A percentile compares a stretch with the other conserved stretches of the same genome.
Evolutionary conservation across 2,888 invertebrate species (phyloP).

Genomic region (Charanyca ferruginea): DNA sequence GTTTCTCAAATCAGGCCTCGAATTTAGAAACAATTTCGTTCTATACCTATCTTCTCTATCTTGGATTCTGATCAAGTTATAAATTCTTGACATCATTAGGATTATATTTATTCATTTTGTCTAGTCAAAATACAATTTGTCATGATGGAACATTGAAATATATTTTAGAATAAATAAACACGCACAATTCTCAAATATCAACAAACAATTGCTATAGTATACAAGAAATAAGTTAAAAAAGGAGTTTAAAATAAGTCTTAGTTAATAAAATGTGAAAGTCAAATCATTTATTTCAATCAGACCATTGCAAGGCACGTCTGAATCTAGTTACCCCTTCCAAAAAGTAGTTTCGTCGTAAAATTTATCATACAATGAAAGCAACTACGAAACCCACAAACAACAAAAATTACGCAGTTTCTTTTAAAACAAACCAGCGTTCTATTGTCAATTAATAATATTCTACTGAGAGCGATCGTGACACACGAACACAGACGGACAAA

Average conservation of each 20-base stretch:
- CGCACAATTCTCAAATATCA: background rate
- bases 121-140: constrained; percentile 24
- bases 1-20: constrained; percentile 22
- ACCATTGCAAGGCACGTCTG: too few species aligned
- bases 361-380: background rate
- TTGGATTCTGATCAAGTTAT: constrained; percentile 35
- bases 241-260: too few species aligned
- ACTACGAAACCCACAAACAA: background rate
- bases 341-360: too few species aligned
- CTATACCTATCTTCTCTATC: too few species aligned
- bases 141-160: constrained; percentile 3
- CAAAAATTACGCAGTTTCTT: constrained; percentile 31
- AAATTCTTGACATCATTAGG: constrained; percentile 40
- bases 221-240: too few species aligned
- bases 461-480: constrained; percentile 38
- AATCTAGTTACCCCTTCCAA: too few species aligned
- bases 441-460: constrained; percentile 47
- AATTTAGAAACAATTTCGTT: constrained; percentile 29
- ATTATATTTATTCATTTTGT: constrained; percentile 24
- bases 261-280: too few species aligned
- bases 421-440: constrained; percentile 31
- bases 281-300: too few species aligned
- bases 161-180: constrained; percentile 13
- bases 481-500: constrained; percentile 51
- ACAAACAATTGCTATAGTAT: background rate